Percentiles rank a stretch among this genome's conserved stretches.
phyloP scores from a whole-genome alignment of 2,888 invertebrate species.

The Leucophenga maculata region DNA sequence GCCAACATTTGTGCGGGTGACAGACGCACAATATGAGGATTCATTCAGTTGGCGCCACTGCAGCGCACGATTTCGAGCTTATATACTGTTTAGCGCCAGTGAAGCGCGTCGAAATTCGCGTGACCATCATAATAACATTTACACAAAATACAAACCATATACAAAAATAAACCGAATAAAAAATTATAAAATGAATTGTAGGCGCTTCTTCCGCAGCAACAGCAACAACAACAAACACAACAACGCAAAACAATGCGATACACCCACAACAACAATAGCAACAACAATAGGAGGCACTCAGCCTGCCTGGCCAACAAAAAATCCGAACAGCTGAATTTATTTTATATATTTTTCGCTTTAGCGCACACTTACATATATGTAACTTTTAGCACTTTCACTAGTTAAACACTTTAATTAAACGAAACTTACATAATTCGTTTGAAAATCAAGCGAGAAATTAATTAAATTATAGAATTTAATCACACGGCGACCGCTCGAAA shows the following conservation, averaged over 20 bases:
- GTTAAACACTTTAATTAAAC: constrained; percentile 42
- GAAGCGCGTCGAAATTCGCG: constrained; percentile 55
- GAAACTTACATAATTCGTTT: constrained; percentile 54
- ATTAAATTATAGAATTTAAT: constrained; percentile 45
- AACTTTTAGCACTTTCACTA: constrained; percentile 30
- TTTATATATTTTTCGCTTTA: constrained; percentile 41
- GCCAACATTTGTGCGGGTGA: constrained; percentile 31
- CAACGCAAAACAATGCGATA: constrained; percentile 28
- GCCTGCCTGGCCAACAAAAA: background rate
- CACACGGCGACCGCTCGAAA: too few species aligned
- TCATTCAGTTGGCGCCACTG: constrained; percentile 33
- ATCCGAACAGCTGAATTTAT: constrained; percentile 53
- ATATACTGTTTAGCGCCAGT: constrained; percentile 35
- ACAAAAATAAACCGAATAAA: too few species aligned
- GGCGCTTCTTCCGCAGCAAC: constrained; percentile 39
- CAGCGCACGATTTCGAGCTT: constrained; percentile 19
- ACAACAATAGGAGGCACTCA: background rate
- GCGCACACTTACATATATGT: constrained; percentile 11
- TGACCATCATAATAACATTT: constrained; percentile 53
- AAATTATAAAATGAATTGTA: background rate
- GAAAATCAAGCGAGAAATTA: constrained; percentile 47
- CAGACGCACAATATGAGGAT: background rate
- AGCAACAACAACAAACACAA: constrained; percentile 33
- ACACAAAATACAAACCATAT: background rate
- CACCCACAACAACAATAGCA: constrained; percentile 27